phyloP scores from a whole-genome alignment of 2,888 invertebrate species.

The Sphinx pinastri region DNA sequence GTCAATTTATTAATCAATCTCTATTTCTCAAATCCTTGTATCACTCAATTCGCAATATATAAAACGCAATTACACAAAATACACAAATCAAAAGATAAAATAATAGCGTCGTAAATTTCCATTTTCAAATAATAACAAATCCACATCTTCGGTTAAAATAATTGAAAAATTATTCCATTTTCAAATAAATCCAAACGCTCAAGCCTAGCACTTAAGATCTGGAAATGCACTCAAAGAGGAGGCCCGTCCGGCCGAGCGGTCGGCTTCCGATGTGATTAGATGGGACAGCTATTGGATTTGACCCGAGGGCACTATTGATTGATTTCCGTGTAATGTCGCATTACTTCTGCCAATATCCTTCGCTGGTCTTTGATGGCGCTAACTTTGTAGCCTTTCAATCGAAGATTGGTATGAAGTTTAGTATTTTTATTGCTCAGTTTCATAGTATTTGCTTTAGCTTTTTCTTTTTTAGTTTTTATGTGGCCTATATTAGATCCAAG shows the following conservation, averaged over 20 bases:
- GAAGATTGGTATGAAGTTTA: background rate
- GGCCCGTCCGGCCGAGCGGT: constrained; percentile 60
- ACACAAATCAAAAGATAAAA: too few species aligned
- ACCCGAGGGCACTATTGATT: constrained; percentile 50
- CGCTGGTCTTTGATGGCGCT: background rate
- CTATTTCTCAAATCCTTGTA: too few species aligned
- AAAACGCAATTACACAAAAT: too few species aligned
- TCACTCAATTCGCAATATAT: too few species aligned
- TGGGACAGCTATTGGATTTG: constrained; percentile 67
- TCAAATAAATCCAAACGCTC: background rate
- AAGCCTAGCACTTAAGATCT: constrained; percentile 8
- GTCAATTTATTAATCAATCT: too few species aligned
- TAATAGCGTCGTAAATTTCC: too few species aligned
- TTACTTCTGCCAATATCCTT: constrained; percentile 19
- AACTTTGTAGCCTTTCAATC: background rate
- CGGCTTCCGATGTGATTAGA: constrained; percentile 63
- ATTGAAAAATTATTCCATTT: background rate
- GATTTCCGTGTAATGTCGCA: constrained; percentile 31
- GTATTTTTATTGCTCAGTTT: background rate
- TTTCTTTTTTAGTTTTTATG: too few species aligned
- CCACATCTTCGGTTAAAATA: too few species aligned
- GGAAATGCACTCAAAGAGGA: constrained; percentile 51
- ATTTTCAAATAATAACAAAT: too few species aligned
- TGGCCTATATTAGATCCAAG: too few species aligned
- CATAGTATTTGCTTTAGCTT: background rate